Conservation (phyloP, 2,113 vertebrate species). For the Sterna hirundo region DNA sequence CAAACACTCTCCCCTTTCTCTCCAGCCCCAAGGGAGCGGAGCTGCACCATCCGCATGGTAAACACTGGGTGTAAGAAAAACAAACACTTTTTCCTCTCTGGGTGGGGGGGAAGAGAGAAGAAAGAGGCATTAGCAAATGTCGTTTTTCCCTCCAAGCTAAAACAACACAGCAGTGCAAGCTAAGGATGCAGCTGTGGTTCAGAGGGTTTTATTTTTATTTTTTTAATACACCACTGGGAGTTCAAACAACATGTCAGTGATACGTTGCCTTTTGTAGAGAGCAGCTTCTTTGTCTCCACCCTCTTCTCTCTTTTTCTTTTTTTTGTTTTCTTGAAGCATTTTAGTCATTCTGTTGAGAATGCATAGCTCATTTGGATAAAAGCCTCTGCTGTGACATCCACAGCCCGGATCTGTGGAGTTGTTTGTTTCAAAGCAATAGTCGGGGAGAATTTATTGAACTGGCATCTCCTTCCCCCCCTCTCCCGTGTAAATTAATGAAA, state of each 20-base stretch:
- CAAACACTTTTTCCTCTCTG: not conserved
- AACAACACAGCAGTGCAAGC: not conserved
- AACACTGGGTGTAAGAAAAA: not conserved
- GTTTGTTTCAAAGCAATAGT: constrained; percentile 54
- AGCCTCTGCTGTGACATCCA: constrained; percentile 53
- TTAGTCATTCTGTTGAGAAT: constrained; percentile 23
- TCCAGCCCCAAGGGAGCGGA: not conserved
- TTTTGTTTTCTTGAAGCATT: constrained; percentile 44
- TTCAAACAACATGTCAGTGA: constrained; percentile 37
- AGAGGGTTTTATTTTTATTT: constrained; percentile 43
- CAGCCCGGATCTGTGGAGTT: not conserved
- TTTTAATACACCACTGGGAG: constrained; percentile 50
- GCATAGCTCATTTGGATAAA: constrained; percentile 61
- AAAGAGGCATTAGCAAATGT: constrained; percentile 6
- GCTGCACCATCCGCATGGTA: accelerated
- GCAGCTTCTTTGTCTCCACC: not conserved
- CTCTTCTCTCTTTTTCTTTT: not conserved
- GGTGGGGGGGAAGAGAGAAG: not conserved
- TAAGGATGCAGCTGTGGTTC: constrained; percentile 53
- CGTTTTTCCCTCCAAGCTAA: not conserved
- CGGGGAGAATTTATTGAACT: constrained; percentile 56
- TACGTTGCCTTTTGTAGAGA: constrained; percentile 9
- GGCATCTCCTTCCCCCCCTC: not conserved
- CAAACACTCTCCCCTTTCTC: not conserved
- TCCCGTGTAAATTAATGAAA: constrained; percentile 35